A percentile compares a stretch with the other conserved stretches of the same genome.
phyloP scores from a whole-genome alignment of 2,888 invertebrate genomes.

The Gibbula magus region DNA sequence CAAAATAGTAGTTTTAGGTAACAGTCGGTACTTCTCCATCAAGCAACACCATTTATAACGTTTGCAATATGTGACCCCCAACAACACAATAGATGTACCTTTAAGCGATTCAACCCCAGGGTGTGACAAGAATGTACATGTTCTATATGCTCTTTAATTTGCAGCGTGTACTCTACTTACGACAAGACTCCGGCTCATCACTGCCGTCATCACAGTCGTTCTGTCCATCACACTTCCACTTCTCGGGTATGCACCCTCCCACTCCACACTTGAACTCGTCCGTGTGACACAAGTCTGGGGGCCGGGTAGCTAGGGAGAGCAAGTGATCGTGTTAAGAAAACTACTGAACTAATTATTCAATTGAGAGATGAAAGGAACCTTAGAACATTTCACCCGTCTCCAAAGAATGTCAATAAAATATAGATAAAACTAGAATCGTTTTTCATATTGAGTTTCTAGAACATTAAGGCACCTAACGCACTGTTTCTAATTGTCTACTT shows the following conservation, averaged over 20 bases:
- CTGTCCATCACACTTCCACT: constrained; percentile 84
- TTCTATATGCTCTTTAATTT: neutral
- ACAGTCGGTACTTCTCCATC: too few relatives aligned
- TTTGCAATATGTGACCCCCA: too few relatives aligned
- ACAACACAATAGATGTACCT: too few relatives aligned
- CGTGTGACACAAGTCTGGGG: constrained; percentile 46
- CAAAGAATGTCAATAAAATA: too few relatives aligned
- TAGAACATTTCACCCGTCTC: neutral
- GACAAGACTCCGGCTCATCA: constrained; percentile 80
- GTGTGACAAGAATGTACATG: too few relatives aligned
- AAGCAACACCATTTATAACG: too few relatives aligned
- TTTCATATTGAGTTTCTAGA: too few relatives aligned
- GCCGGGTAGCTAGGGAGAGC: constrained; percentile 48
- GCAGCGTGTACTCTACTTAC: constrained; percentile 75
- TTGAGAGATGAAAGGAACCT: neutral
- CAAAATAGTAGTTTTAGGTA: too few relatives aligned
- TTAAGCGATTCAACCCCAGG: too few relatives aligned
- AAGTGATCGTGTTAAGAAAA: neutral
- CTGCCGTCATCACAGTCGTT: constrained; percentile 93
- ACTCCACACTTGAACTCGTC: constrained; percentile 64
- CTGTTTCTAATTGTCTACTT: too few relatives aligned
- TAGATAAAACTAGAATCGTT: too few relatives aligned
- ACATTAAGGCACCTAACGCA: too few relatives aligned
- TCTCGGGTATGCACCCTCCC: constrained; percentile 87
- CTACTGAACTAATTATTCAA: neutral